phyloP scores from a whole-genome alignment of 2,797 vertebrate species.

The Urocyon cinereoargenteus region DNA sequence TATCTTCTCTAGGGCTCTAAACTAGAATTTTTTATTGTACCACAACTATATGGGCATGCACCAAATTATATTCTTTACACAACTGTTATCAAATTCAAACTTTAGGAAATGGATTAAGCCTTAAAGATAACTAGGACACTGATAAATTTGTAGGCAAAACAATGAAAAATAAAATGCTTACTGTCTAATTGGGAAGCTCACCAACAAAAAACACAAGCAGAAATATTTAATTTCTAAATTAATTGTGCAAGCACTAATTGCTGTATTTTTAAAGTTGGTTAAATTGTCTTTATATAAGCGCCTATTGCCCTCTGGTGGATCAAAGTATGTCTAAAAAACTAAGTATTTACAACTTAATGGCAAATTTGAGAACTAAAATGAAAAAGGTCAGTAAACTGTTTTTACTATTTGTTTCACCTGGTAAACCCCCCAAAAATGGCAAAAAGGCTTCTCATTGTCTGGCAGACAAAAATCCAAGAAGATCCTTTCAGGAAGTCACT shows the following conservation, averaged over 20 bases:
- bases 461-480: background rate
- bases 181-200: constrained; percentile 18
- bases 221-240: constrained; percentile 52
- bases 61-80: constrained; percentile 6
- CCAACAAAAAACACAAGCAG: background rate
- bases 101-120: constrained; percentile 5
- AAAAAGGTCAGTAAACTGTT: constrained; percentile 38
- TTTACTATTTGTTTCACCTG: constrained; percentile 31
- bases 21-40: background rate
- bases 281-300: constrained; percentile 57
- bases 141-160: background rate
- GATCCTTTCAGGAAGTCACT: background rate
- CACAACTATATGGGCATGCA: background rate
- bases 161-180: constrained; percentile 33
- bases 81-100: background rate
- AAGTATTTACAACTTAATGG: background rate
- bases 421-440: background rate
- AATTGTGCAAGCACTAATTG: constrained; percentile 28
- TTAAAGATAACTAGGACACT: background rate
- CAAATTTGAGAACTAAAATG: constrained; percentile 53
- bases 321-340: constrained; percentile 30
- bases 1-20: background rate
- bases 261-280: constrained; percentile 35
- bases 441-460: background rate
- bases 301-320: constrained; percentile 77